Evolutionary conservation across 2,888 invertebrate species (phyloP), one percentile per base, ranked within the genome.

Genomic region (Agrochola litura): DNA sequence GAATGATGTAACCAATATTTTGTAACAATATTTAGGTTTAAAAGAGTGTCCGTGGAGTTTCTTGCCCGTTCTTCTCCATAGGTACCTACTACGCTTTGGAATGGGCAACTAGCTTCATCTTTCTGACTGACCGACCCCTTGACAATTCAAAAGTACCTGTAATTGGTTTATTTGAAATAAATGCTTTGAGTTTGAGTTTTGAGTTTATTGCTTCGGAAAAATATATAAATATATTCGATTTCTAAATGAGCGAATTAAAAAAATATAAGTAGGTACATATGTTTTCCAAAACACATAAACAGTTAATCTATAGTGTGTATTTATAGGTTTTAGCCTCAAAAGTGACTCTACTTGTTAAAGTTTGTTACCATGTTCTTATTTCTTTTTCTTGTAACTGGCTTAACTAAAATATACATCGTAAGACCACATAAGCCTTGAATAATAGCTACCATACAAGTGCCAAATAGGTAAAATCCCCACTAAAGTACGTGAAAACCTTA

Each of bases 381-480:
- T 9, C 1, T 54, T 56, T n/a, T 10, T 56, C 25, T 56, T 69
- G 25, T 43, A 19, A 60, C 25, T 30, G 25, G 25, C 8, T 43
- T 5, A 4, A 58, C 25, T 68, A n/a, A 14, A n/a, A 41, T 64
- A 41, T 64, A 41, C n/a, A 14, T 41, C 12, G n/a, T 19, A 69
- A 43, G 25, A 58, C 12, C 41, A 19, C 25, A 54, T n/a, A 25
- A 19, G 43, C 12, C 19, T 69, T 43, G 25, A 58, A 58, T 58
- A 19, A 8, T 64, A 41, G 58, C 58, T 58, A 58, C 69, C 37
- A 66, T 67, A 71, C 37, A 67, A 71, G 37, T 71, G 71, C 49
- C 37, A 37, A 65, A 25, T 16, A 41, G 10, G n/a, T 66, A 71
- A n/a, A 66, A 49, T 66, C 65, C 30, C 63, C 30, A 46, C 22